Conservation (phyloP, 2,113 vertebrate genomes). For the Zapornia atra region DNA sequence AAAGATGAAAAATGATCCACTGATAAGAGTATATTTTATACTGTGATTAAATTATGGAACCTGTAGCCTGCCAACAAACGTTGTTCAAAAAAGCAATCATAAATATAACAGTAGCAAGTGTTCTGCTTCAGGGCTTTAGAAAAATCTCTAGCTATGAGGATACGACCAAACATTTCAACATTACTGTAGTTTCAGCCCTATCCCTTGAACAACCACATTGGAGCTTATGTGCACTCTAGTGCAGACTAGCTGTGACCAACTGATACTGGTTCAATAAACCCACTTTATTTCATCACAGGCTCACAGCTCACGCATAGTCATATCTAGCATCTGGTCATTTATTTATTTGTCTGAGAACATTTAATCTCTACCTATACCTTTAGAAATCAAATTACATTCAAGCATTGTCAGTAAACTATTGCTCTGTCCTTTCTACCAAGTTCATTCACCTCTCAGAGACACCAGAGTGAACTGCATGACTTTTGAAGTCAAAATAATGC, state of each 20-base stretch:
- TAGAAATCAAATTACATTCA: neutral
- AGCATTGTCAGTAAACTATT: neutral
- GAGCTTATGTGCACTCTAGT: neutral
- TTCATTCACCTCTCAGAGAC: neutral
- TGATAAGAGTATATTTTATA: neutral
- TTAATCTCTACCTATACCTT: neutral
- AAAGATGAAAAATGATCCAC: neutral
- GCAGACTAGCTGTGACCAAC: neutral
- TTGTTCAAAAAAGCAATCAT: neutral
- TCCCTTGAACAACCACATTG: neutral
- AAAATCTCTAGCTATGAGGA: neutral
- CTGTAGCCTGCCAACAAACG: neutral
- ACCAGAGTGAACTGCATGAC: neutral
- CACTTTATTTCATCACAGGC: neutral
- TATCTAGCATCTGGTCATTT: neutral
- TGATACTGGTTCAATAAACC: neutral
- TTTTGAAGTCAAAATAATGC: neutral
- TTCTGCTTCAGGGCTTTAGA: neutral
- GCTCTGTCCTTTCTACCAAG: neutral
- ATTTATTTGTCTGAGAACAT: neutral
- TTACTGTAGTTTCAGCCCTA: neutral
- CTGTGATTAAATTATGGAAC: neutral
- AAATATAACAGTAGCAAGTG: neutral
- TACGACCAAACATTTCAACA: fast-evolving
- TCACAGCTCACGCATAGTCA: neutral